Evolutionary conservation across 2,888 invertebrate species (phyloP).

Genomic region (Drosophila monieri): DNA sequence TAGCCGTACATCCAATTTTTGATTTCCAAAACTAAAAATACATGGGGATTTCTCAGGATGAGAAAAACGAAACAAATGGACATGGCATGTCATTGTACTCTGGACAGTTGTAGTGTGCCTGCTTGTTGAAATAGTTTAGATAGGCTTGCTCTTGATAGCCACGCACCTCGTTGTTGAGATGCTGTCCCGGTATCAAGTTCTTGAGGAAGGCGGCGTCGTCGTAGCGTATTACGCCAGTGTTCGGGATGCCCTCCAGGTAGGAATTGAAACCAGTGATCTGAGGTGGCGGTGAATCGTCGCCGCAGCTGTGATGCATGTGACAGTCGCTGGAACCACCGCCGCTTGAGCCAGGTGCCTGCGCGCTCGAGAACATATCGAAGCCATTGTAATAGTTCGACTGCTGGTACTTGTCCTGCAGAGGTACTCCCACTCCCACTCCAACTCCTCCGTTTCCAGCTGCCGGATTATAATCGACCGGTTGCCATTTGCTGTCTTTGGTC

Average conservation of each 20-base stretch:
- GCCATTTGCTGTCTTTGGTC: conserved; percentile 76
- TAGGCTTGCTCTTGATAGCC: not conserved
- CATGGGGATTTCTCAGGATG: conserved; percentile 5
- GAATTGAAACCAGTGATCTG: conserved; percentile 82
- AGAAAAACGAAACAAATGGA: conserved; percentile 30
- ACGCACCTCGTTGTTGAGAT: conserved; percentile 83
- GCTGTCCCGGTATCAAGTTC: conserved; percentile 84
- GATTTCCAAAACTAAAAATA: not conserved
- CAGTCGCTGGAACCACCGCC: conserved; percentile 69
- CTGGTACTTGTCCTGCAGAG: conserved; percentile 80
- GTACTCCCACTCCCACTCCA: conserved; percentile 37
- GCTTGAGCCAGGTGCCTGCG: conserved; percentile 37
- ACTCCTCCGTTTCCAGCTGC: not conserved
- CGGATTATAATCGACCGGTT: not conserved
- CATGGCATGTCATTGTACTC: not conserved
- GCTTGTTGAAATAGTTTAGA: not conserved
- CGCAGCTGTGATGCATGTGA: conserved; percentile 82
- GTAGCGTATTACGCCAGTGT: conserved; percentile 82
- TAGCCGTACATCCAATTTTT: not conserved
- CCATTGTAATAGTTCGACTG: conserved; percentile 83
- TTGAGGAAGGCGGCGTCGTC: conserved; percentile 83
- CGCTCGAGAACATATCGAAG: conserved; percentile 79
- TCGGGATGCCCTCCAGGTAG: conserved; percentile 83
- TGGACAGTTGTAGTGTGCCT: not conserved
- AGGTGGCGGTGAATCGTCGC: conserved; percentile 83